A percentile compares a stretch with the other conserved stretches of the same genome.
These are phyloP conservation scores for Brachypteracias leptosomus DNA, from an alignment of 2,113 vertebrate genomes.

Conservation along the genomic window DNA sequence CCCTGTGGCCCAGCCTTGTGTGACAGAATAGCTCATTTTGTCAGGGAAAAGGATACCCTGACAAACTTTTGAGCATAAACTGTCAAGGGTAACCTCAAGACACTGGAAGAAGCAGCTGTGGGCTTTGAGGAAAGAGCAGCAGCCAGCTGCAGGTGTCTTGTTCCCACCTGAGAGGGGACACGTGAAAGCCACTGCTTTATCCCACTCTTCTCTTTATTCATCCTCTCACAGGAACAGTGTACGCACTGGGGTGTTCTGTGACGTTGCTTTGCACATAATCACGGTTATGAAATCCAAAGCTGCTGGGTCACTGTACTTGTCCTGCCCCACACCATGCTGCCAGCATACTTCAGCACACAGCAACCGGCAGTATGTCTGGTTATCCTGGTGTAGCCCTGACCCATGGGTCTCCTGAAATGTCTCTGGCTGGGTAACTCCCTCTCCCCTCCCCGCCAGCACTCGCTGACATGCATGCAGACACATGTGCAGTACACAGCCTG, in stretches of 20 bases:
- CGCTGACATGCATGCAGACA: accelerated
- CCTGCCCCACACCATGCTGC: accelerated
- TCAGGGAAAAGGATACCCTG: background rate
- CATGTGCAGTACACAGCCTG: background rate
- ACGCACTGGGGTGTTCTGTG: accelerated
- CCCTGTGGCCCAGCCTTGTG: background rate
- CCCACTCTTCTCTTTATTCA: background rate
- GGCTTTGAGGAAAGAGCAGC: background rate
- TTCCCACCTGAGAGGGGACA: background rate
- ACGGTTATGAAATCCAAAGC: background rate
- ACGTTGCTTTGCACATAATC: background rate
- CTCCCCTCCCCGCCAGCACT: background rate
- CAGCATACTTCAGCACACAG: background rate
- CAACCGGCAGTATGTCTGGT: accelerated
- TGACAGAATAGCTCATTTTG: constrained; percentile 1
- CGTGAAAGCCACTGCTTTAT: background rate
- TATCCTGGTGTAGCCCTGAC: background rate
- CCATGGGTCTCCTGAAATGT: background rate
- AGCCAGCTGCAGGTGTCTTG: background rate
- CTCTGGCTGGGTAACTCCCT: background rate
- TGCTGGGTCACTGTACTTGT: background rate
- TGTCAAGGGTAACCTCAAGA: constrained; percentile 2
- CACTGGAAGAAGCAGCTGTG: background rate
- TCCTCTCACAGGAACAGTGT: background rate
- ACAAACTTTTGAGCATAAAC: constrained; percentile 19